Conservation (phyloP, 2,797 vertebrate genomes). For the Lophotriccus pileatus region DNA sequence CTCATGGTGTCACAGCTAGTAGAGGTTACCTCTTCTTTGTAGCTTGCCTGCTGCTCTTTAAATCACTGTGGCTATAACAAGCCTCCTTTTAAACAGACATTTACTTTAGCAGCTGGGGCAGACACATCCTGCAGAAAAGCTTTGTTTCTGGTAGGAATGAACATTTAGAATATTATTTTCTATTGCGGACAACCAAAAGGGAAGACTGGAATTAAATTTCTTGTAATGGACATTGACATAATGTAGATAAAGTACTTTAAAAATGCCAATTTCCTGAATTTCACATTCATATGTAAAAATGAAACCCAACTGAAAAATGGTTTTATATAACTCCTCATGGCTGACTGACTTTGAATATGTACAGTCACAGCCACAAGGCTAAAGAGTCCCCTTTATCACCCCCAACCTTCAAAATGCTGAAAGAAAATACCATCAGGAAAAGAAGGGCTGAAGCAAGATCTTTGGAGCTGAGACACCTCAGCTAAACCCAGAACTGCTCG, state of each 20-base stretch:
- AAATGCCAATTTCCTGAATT: not conserved
- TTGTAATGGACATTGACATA: not conserved
- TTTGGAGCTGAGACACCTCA: not conserved
- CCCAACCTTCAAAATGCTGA: not conserved
- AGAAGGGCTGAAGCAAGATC: not conserved
- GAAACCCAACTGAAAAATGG: not conserved
- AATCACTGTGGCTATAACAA: rapidly evolving
- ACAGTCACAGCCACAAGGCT: not conserved
- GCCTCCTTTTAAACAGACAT: not conserved
- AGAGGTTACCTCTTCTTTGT: not conserved
- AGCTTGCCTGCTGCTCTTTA: not conserved
- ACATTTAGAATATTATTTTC: not conserved
- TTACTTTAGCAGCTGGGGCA: not conserved
- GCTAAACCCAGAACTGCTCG: not conserved
- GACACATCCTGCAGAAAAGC: not conserved
- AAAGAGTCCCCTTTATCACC: not conserved
- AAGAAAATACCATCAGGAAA: not conserved
- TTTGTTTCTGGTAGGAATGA: not conserved
- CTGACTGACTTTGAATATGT: not conserved
- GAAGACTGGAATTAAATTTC: not conserved
- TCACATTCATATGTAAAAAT: not conserved
- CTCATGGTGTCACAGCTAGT: not conserved
- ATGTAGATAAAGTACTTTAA: not conserved
- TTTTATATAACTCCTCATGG: not conserved
- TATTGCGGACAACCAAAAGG: not conserved